These are phyloP conservation scores for Denticeps clupeoides DNA, from an alignment of 2,797 vertebrate genomes.

Conservation along the genomic window DNA sequence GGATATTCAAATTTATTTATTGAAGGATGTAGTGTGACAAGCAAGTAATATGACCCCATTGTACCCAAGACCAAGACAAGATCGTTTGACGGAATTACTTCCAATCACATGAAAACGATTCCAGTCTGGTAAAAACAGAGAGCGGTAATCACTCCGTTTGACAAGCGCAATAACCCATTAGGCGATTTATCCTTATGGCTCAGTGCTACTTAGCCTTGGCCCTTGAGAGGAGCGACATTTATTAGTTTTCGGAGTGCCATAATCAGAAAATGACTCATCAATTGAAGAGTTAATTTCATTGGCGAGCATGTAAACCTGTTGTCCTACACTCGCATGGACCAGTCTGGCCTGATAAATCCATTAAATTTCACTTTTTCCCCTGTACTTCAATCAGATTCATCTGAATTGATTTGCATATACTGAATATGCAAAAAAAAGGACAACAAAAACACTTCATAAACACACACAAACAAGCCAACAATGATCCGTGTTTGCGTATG, in stretches of 20 bases:
- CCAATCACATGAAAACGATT: neutral
- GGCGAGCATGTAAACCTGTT: neutral
- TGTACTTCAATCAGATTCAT: conserved; percentile 16
- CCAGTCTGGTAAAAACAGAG: neutral
- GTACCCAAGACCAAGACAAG: too few species aligned
- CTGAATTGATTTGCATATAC: conserved; percentile 17
- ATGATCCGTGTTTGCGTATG: too few species aligned
- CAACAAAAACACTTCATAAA: too few species aligned
- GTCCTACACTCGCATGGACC: too few species aligned
- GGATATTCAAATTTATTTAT: too few species aligned
- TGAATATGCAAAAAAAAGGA: too few species aligned
- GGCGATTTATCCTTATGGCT: neutral
- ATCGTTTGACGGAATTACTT: too few species aligned
- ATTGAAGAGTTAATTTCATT: conserved; percentile 16
- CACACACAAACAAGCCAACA: too few species aligned
- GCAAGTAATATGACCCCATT: too few species aligned
- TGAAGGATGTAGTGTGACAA: too few species aligned
- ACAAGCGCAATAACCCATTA: conserved; percentile 1
- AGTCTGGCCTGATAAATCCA: too few species aligned
- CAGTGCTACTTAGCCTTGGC: neutral
- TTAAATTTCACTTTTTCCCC: too few species aligned
- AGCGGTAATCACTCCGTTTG: conserved; percentile 1
- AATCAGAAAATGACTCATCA: conserved; percentile 7
- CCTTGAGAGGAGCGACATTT: conserved; percentile 1
- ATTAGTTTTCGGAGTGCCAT: conserved; percentile 11